A percentile compares a stretch with the other conserved stretches of the same genome.
These are phyloP conservation scores for Sebastes trivittatus DNA, from an alignment of 2,797 vertebrate species.

Conservation along the genomic window DNA sequence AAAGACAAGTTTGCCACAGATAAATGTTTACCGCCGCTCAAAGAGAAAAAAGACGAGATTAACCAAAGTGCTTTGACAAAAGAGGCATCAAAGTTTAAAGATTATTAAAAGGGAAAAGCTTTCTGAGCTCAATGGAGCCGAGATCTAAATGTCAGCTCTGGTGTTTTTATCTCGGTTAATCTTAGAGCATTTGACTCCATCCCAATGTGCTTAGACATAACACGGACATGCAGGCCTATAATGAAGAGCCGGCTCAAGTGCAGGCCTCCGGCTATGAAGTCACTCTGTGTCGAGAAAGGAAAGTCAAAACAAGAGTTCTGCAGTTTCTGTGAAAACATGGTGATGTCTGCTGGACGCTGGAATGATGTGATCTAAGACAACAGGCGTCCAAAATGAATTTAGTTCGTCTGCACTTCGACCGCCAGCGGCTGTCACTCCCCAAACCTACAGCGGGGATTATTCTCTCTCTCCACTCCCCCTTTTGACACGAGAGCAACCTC, in stretches of 20 bases:
- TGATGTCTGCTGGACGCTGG: background rate
- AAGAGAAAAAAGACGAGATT: slow-evolving; percentile 33
- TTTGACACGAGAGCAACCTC: slow-evolving; percentile 39
- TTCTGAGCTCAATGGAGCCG: slow-evolving; percentile 5
- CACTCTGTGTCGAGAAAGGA: background rate
- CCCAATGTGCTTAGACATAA: background rate
- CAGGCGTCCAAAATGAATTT: slow-evolving; percentile 53
- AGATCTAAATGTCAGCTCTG: slow-evolving; percentile 26
- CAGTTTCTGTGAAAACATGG: slow-evolving; percentile 23
- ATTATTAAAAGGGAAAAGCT: slow-evolving; percentile 24
- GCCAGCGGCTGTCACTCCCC: slow-evolving; percentile 40
- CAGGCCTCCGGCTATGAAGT: slow-evolving; percentile 18
- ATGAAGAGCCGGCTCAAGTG: background rate
- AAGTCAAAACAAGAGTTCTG: slow-evolving; percentile 37
- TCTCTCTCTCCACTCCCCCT: slow-evolving; percentile 32
- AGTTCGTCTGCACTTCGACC: slow-evolving; percentile 13
- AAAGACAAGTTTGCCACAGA: slow-evolving; percentile 63
- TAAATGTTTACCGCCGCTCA: slow-evolving; percentile 60
- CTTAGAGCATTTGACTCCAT: background rate
- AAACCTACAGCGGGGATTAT: slow-evolving; percentile 10
- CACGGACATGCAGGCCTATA: background rate
- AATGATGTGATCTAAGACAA: slow-evolving; percentile 49
- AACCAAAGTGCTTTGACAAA: slow-evolving; percentile 55
- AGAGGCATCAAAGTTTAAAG: slow-evolving; percentile 40
- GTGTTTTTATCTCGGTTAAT: slow-evolving; percentile 18